These are phyloP conservation scores for Macrosteles quadrilineatus DNA, from an alignment of 1,140 invertebrate species.

Conservation along the genomic window DNA sequence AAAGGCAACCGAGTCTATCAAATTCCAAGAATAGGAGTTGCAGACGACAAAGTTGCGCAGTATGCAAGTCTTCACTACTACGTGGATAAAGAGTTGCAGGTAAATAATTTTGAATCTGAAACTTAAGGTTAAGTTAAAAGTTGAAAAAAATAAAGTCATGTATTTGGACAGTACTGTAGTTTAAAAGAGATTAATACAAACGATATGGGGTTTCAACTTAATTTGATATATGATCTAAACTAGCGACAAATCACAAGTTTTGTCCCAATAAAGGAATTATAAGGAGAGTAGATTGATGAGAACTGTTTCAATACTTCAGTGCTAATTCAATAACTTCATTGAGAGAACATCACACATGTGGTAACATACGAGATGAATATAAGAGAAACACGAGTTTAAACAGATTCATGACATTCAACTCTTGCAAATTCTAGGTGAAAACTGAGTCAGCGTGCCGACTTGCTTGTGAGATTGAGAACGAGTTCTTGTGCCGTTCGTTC, in stretches of 20 bases:
- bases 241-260: too few relatives aligned
- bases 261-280: too few relatives aligned
- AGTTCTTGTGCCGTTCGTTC: constrained; percentile 90
- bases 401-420: too few relatives aligned
- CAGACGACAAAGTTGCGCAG: constrained; percentile 86
- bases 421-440: constrained; percentile 65
- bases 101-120: too few relatives aligned
- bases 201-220: too few relatives aligned
- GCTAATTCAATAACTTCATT: background rate
- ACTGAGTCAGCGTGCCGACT: constrained; percentile 80
- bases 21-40: constrained; percentile 80
- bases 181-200: too few relatives aligned
- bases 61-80: constrained; percentile 91
- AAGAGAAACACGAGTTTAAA: too few relatives aligned
- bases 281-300: too few relatives aligned
- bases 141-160: too few relatives aligned
- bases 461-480: constrained; percentile 89
- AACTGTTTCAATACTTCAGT: background rate
- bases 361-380: too few relatives aligned
- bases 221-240: too few relatives aligned
- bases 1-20: constrained; percentile 75
- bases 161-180: background rate
- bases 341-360: too few relatives aligned
- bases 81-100: constrained; percentile 88
- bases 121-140: background rate